Evolutionary conservation across 1,140 invertebrate genomes (phyloP), one percentile per base, ranked within the genome.

Genomic region (Bathynomus jamesi): DNA sequence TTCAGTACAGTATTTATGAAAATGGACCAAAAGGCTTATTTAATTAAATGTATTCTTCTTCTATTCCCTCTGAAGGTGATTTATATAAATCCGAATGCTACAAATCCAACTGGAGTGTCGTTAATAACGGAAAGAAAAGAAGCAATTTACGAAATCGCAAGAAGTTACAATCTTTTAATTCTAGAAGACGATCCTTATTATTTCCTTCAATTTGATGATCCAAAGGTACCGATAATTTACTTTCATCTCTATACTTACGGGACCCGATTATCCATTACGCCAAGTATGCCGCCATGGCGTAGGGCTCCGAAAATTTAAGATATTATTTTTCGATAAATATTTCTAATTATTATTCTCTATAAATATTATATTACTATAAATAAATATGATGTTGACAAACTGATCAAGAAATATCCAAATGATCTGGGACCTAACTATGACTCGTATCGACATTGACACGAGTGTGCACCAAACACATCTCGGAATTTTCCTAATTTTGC

Each of bases 121-220:
- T 82, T 91, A 61, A 82, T 87, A 0, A 79, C 86, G 21, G 84
- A 88, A 27, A 84, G 90, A 69, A 85, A 88, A 65, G 84, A 86
- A 70, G 84, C 88, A 80, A 89, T 92, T 53, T 93, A 93, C 78
- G 83, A 85, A 73, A 85, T 92, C 73, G 89, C 89, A 28, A 88
- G 87, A 80, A 83, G 87, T 78, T 91, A 90, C 80, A 86, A 92
- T 82, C 86, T 93, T 27, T 77, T 93, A 0, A 91, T 93, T 69
- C 78, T 93, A 0, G 91, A 93, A 53, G 91, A 93, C 78, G 91
- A 92, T 83, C 89, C 91, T 3, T 93, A 92, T 79, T 90, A 87
- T 79, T 91, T 89, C 79, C 82, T 92, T 76, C 88, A 90, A 78
- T 92, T 89, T 80, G 81, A 81, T 70, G 84, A 83, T 75, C 81